A percentile compares a stretch with the other conserved stretches of the same genome.
Conservation (phyloP, 2,113 vertebrate genomes). For the Cnemophilus loriae region DNA sequence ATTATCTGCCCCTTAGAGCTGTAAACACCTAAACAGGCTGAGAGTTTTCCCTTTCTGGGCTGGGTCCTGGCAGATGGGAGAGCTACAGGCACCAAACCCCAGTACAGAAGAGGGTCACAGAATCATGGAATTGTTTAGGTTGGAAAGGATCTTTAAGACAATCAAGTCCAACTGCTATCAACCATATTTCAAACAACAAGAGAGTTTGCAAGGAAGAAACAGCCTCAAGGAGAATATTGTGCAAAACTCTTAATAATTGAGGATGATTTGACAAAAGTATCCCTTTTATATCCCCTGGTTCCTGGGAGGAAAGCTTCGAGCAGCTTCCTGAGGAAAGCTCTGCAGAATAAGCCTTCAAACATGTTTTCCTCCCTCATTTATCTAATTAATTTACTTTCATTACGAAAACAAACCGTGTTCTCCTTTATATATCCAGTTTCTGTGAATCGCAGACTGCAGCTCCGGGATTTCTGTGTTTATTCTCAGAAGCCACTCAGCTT, state of each 20-base stretch:
- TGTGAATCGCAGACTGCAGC: background rate
- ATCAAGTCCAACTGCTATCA: fast-evolving
- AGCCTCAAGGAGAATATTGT: background rate
- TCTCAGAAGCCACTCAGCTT: background rate
- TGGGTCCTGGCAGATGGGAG: background rate
- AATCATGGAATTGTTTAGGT: background rate
- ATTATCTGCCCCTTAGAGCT: background rate
- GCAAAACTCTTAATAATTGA: background rate
- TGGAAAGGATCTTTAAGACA: background rate
- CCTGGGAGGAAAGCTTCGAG: background rate
- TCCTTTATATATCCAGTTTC: background rate
- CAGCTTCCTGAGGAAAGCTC: background rate
- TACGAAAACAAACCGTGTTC: background rate
- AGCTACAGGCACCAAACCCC: background rate
- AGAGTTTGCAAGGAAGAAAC: background rate
- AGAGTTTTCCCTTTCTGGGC: background rate
- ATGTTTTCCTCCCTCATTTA: background rate
- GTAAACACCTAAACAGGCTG: background rate
- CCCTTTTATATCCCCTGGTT: background rate
- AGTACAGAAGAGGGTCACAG: background rate
- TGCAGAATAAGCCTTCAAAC: background rate
- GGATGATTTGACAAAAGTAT: background rate
- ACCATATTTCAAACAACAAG: fast-evolving
- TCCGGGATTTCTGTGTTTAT: background rate
- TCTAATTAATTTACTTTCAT: background rate